phyloP scores from a whole-genome alignment of 2,888 invertebrate genomes.

The Eupithecia vulgata region DNA sequence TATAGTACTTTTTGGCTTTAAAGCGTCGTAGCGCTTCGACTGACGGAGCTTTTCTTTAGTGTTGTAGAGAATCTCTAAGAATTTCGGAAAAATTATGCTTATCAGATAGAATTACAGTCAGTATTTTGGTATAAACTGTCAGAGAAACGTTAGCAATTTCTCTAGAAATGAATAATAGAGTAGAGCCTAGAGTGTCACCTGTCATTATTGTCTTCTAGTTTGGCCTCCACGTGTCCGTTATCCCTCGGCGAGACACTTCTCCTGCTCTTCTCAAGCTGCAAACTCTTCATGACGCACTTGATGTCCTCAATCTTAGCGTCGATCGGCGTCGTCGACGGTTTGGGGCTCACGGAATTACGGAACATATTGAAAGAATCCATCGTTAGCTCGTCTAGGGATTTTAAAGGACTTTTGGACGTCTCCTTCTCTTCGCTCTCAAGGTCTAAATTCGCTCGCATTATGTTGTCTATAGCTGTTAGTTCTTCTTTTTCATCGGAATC shows the following conservation, averaged over 20 bases:
- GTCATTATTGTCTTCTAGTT: slow-evolving; percentile 81
- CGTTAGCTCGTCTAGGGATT: slow-evolving; percentile 72
- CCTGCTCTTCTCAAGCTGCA: slow-evolving; percentile 69
- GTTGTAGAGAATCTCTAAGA: no score
- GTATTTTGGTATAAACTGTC: background rate
- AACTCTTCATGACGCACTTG: slow-evolving; percentile 76
- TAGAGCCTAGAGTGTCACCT: slow-evolving; percentile 59
- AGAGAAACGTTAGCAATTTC: background rate
- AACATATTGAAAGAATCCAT: slow-evolving; percentile 76
- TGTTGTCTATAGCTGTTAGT: slow-evolving; percentile 63
- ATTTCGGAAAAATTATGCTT: no score
- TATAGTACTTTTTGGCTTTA: no score
- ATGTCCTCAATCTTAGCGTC: slow-evolving; percentile 79
- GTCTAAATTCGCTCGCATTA: slow-evolving; percentile 63
- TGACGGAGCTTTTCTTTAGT: no score
- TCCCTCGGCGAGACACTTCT: slow-evolving; percentile 78
- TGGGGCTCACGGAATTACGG: slow-evolving; percentile 75
- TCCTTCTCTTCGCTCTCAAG: slow-evolving; percentile 61
- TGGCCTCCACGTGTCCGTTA: slow-evolving; percentile 70
- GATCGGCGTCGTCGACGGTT: slow-evolving; percentile 63
- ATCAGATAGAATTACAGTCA: no score
- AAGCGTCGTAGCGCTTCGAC: no score
- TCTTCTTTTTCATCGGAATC: slow-evolving; percentile 74
- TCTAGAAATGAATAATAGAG: background rate
- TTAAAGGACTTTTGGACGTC: slow-evolving; percentile 67